phyloP scores from a whole-genome alignment of 2,797 vertebrate species.

The Streptopelia turtur region DNA sequence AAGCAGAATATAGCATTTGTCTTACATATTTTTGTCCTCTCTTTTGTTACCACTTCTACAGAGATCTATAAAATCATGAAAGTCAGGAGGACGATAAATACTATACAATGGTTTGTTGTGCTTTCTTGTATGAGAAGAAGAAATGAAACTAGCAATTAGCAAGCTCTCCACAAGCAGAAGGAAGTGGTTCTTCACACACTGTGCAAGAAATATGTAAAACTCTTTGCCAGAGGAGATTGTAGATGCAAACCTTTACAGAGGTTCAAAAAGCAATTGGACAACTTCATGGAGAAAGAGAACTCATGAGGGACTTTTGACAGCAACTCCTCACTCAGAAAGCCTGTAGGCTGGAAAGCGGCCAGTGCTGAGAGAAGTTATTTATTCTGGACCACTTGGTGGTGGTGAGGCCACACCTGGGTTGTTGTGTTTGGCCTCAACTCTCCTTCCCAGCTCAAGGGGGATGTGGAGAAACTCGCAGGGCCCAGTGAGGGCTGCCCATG shows the following conservation, averaged over 20 bases:
- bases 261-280: not conserved
- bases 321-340: not conserved
- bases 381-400: not conserved
- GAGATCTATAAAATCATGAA: not conserved
- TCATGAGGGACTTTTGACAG: not conserved
- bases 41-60: not conserved
- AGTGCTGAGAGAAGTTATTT: not conserved
- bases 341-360: not conserved
- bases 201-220: not conserved
- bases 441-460: not conserved
- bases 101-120: not conserved
- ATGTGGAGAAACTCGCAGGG: not conserved
- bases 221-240: not conserved
- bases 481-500: accelerated
- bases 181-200: not conserved
- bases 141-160: not conserved
- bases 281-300: not conserved
- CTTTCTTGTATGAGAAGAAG: not conserved
- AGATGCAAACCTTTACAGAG: not conserved
- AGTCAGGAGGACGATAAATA: not conserved
- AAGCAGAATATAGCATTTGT: not conserved
- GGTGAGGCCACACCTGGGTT: not conserved
- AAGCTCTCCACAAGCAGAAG: not conserved
- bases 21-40: not conserved
- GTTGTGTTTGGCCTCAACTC: accelerated